A percentile compares a stretch with the other conserved stretches of the same genome.
Conservation (phyloP, 2,888 invertebrate genomes). For the Heliconius erato region DNA sequence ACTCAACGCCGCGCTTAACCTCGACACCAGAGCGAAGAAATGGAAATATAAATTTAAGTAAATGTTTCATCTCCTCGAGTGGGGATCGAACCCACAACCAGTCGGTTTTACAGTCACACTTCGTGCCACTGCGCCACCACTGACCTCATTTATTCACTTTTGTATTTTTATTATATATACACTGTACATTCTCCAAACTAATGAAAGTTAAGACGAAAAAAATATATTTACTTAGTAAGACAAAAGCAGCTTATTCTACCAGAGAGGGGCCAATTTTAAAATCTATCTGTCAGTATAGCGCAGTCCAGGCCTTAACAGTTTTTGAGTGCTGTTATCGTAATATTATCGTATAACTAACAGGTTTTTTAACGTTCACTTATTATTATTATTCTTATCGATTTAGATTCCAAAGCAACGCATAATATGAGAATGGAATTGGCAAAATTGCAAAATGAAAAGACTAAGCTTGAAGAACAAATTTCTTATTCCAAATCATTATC, state of each 20-base stretch:
- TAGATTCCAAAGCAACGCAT: constrained; percentile 80
- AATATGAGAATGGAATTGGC: constrained; percentile 77
- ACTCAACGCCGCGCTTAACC: too few relatives aligned
- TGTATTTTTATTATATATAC: background rate
- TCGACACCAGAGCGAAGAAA: too few relatives aligned
- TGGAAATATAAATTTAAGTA: too few relatives aligned
- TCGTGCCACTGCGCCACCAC: too few relatives aligned
- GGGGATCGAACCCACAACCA: too few relatives aligned
- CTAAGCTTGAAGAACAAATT: constrained; percentile 64
- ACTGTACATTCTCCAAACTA: background rate
- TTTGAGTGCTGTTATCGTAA: too few relatives aligned
- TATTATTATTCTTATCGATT: constrained; percentile 47
- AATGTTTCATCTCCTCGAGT: too few relatives aligned
- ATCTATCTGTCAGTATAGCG: background rate
- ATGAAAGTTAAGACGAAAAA: background rate
- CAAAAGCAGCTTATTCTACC: background rate
- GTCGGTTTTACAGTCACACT: too few relatives aligned
- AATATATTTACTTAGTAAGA: background rate
- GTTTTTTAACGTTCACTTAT: background rate
- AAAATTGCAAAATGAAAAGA: constrained; percentile 67
- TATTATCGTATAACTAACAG: background rate
- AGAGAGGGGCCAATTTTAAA: background rate
- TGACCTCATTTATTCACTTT: background rate
- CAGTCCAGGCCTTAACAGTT: too few relatives aligned
- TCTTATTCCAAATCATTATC: constrained; percentile 63